Conservation (phyloP, 2,888 invertebrate genomes). For the Atethmia centrago region DNA sequence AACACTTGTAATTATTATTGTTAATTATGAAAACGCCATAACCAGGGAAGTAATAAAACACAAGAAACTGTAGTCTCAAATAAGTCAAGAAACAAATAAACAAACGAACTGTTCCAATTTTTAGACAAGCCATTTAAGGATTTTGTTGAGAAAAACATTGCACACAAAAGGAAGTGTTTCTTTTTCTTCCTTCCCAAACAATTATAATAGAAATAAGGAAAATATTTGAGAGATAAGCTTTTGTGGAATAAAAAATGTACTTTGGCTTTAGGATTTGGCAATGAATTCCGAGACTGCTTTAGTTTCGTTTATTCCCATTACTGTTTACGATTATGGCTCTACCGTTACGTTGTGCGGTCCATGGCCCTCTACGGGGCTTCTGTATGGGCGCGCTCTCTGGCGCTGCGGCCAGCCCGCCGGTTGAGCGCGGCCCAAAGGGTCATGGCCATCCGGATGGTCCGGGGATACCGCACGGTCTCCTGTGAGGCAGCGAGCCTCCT, state of each 20-base stretch:
- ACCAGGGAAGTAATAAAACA: too few relatives aligned
- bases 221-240: background rate
- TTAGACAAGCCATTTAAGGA: background rate
- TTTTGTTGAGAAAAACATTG: conserved; percentile 1
- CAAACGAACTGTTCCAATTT: background rate
- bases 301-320: background rate
- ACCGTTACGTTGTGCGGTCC: too few relatives aligned
- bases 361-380: too few relatives aligned
- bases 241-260: background rate
- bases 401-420: too few relatives aligned
- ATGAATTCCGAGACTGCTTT: background rate
- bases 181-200: background rate
- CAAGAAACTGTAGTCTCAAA: background rate
- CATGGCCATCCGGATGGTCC: too few relatives aligned
- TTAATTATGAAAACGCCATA: too few relatives aligned
- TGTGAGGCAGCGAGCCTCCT: too few relatives aligned
- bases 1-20: too few relatives aligned
- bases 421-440: too few relatives aligned
- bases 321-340: background rate
- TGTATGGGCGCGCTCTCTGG: too few relatives aligned
- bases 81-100: conserved; percentile 1
- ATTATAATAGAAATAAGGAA: background rate
- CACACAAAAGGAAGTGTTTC: background rate
- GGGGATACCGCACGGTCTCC: too few relatives aligned
- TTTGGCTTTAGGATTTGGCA: background rate